Conservation (phyloP, 2,797 vertebrate species). For the Acrossocheilus wenchowensis region DNA sequence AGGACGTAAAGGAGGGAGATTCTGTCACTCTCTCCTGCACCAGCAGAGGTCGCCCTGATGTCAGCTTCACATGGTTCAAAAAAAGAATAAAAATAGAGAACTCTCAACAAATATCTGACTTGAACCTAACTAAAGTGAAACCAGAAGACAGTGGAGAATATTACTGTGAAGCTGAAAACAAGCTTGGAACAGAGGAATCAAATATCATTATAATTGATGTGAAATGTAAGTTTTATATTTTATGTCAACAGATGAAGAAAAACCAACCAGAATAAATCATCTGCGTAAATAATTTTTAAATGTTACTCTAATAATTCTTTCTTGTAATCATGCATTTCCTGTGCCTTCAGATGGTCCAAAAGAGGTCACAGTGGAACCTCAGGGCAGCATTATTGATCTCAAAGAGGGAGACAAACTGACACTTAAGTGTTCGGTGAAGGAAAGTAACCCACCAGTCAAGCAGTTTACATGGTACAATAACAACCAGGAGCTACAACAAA, state of each 20-base stretch:
- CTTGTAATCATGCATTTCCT: background rate
- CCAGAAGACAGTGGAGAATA: slow-evolving; percentile 59
- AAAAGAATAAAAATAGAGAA: background rate
- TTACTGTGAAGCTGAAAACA: slow-evolving; percentile 63
- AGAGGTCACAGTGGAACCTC: slow-evolving; percentile 34
- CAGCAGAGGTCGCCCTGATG: slow-evolving; percentile 56
- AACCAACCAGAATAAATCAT: no score
- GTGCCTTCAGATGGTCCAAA: slow-evolving; percentile 66
- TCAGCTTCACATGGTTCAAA: slow-evolving; percentile 61
- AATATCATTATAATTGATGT: slow-evolving; percentile 6
- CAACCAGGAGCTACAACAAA: rapidly evolving
- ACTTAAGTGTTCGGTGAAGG: slow-evolving; percentile 57
- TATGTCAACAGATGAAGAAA: background rate
- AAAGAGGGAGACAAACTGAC: slow-evolving; percentile 2
- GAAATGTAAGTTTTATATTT: slow-evolving; percentile 64
- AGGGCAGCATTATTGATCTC: rapidly evolving
- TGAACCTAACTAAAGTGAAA: background rate
- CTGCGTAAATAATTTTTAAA: no score
- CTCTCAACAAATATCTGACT: rapidly evolving
- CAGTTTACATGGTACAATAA: slow-evolving; percentile 40
- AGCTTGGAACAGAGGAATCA: rapidly evolving
- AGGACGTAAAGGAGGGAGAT: background rate
- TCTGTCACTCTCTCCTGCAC: slow-evolving; percentile 64
- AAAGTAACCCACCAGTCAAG: slow-evolving; percentile 29
- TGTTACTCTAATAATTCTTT: background rate